These are phyloP conservation scores for Siniperca knerii DNA, from an alignment of 2,113 vertebrate species.

Conservation along the genomic window DNA sequence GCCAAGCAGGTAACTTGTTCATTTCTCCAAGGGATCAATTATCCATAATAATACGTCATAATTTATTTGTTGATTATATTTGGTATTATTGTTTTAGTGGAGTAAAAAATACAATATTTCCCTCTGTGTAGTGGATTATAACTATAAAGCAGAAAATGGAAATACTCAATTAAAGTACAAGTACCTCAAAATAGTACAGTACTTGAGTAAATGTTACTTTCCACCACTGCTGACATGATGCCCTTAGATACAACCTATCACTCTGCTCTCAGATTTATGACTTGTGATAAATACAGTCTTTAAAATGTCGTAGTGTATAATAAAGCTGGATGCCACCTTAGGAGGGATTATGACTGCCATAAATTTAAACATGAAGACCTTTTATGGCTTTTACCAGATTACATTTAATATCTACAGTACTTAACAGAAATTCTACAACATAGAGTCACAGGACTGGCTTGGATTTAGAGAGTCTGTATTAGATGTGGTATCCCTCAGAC, in stretches of 20 bases:
- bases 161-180: too few species aligned
- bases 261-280: neutral
- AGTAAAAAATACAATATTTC: neutral
- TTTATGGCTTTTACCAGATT: neutral
- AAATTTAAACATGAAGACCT: neutral
- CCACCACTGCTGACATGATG: neutral
- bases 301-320: neutral
- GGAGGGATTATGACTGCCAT: neutral
- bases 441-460: neutral
- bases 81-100: neutral
- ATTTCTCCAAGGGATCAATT: neutral
- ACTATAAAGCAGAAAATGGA: too few species aligned
- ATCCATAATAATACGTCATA: neutral
- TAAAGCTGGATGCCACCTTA: neutral
- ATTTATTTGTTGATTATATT: neutral
- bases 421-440: neutral
- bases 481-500: neutral
- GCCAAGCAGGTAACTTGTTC: neutral
- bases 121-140: too few species aligned
- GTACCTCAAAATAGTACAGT: neutral
- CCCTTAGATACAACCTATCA: neutral
- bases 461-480: neutral
- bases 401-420: neutral
- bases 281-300: constrained; percentile 2
- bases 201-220: neutral